These are phyloP conservation scores for Erythrolamprus reginae DNA, from an alignment of 2,113 vertebrate genomes.

Conservation along the genomic window DNA sequence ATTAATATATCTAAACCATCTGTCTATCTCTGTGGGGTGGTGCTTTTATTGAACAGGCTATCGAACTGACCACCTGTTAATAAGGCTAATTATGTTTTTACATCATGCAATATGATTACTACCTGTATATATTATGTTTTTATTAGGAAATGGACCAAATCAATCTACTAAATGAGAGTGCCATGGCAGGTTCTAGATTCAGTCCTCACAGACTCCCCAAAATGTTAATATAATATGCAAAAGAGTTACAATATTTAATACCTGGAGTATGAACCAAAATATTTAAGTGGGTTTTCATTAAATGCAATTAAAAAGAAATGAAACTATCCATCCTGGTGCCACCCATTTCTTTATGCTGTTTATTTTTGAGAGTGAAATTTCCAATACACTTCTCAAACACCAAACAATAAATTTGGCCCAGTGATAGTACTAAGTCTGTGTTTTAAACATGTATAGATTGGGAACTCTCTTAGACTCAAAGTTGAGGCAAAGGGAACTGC, in stretches of 20 bases:
- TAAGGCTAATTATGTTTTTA: not conserved
- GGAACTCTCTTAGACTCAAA: not conserved
- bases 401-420: not conserved
- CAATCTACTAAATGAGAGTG: not conserved
- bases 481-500: not conserved
- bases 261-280: not conserved
- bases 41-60: not conserved
- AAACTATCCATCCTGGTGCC: not conserved
- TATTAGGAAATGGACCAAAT: not conserved
- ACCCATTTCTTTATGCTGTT: not conserved
- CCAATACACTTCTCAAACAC: not conserved
- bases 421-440: not conserved
- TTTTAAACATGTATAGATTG: not conserved
- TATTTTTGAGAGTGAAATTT: not conserved
- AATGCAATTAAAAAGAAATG: not conserved
- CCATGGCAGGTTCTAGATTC: not conserved
- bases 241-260: not conserved
- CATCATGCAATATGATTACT: not conserved
- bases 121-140: not conserved
- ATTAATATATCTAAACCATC: not conserved
- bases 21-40: not conserved
- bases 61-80: not conserved
- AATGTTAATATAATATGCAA: not conserved
- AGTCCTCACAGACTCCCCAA: not conserved
- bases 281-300: not conserved